Base-by-base conservation (phyloP, 2,888 invertebrate species). In the Erebia palarica region DNA sequence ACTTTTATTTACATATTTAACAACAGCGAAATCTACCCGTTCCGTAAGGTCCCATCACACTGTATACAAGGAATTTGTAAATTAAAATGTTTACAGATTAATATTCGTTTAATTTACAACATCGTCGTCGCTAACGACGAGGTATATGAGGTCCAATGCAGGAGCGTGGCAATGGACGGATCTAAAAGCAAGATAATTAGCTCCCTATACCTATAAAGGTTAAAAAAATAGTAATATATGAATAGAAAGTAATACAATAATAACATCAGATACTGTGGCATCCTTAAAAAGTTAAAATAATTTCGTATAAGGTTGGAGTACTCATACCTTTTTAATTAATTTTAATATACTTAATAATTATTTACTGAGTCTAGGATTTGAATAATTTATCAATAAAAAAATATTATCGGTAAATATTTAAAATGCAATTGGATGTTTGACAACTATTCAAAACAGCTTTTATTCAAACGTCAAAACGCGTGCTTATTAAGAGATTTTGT, bases 1-100 rank as follows among this genome's bases (percentile, higher is more conserved):
- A 93, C 92, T 91, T 92, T 92, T 92, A 92, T 93, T 92, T 93
- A 92, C 92, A 92, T 92, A 91, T 92, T 75, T 87, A 92, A 93
- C 92, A 93, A 90, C 91, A 92, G 92, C 82, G 84, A 87, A 86
- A 55, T 88, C 89, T 85, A 85, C 83, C 86, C 81, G 81, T 80
- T 75, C 77, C 75, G 74, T 88, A 90, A 89, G 90, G 90, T 88
- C 88, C 89, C 88, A 86, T 83, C 84, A 79, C 79, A 88, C 92
- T 91, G 92, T 91, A 84, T 76, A 63, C 75, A 83, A 82, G 84
- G 82, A 88, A 87, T 87, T 83, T 83, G 79, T 84, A 80, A 84
- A 85, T 84, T 84, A 82, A 82, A 81, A 49, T 84, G 82, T 84
- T 78, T 84, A 83, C 82, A 86, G 74, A 80, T 76, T 76, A 75